phyloP scores from a whole-genome alignment of 2,113 vertebrate genomes.

The Campylomormyrus tamandua region DNA sequence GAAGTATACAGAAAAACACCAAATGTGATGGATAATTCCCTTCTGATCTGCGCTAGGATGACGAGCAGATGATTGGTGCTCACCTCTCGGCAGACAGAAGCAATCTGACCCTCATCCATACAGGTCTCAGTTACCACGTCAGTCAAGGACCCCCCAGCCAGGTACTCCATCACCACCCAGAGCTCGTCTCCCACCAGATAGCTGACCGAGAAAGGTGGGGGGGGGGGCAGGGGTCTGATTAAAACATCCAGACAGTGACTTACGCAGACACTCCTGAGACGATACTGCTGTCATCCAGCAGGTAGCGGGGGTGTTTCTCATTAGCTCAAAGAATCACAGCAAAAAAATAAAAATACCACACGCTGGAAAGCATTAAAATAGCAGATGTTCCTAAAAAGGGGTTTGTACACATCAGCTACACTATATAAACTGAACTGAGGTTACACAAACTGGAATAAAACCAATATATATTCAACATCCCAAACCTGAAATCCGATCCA shows the following conservation, averaged over 20 bases:
- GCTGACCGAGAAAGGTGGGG: slow-evolving; percentile 51
- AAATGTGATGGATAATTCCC: not conserved
- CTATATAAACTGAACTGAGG: not conserved
- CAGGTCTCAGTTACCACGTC: slow-evolving; percentile 97
- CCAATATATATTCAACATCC: not conserved
- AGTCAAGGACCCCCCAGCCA: slow-evolving; percentile 92
- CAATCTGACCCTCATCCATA: slow-evolving; percentile 98
- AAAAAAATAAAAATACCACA: not conserved
- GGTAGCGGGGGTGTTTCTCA: not conserved
- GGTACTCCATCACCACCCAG: slow-evolving; percentile 98
- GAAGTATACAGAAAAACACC: not conserved
- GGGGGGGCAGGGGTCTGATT: not conserved
- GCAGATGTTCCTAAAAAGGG: not conserved
- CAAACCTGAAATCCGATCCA: not conserved
- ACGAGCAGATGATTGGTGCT: slow-evolving; percentile 32
- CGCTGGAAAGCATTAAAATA: not conserved
- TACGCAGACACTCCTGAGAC: not conserved
- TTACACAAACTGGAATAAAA: not conserved
- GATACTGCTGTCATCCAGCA: not conserved
- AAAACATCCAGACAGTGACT: not conserved
- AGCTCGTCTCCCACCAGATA: slow-evolving; percentile 96
- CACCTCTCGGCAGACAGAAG: slow-evolving; percentile 97
- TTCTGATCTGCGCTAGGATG: not conserved
- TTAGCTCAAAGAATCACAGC: not conserved
- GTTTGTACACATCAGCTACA: not conserved